These are phyloP conservation scores for Tanytarsus gracilentus DNA, from an alignment of 2,888 invertebrate species.

Conservation along the genomic window DNA sequence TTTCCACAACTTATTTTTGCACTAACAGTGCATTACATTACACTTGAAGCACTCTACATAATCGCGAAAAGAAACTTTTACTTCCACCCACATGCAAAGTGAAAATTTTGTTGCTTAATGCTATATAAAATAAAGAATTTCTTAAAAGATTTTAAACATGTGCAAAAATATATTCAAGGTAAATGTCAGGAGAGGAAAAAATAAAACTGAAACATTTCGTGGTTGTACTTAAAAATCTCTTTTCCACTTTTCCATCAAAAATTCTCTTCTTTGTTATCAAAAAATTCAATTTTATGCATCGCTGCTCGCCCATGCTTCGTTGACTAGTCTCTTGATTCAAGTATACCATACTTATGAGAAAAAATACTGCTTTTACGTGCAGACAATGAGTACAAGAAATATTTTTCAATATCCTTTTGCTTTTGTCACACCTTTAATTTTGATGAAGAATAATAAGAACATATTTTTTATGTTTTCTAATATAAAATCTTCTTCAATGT, in stretches of 20 bases:
- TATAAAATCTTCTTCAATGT: too few species aligned
- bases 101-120: too few species aligned
- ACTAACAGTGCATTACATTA: too few species aligned
- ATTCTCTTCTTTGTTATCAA: not conserved
- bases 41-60: too few species aligned
- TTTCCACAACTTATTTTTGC: too few species aligned
- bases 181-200: not conserved
- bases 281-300: constrained; percentile 26
- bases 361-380: not conserved
- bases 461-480: too few species aligned
- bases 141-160: not conserved
- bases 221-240: not conserved
- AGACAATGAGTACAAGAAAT: not conserved
- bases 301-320: constrained; percentile 16
- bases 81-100: too few species aligned
- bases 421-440: too few species aligned
- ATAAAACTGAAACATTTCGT: not conserved
- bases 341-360: not conserved
- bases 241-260: not conserved
- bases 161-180: not conserved
- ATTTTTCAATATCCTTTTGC: too few species aligned
- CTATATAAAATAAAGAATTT: too few species aligned
- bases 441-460: too few species aligned
- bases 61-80: too few species aligned
- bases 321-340: not conserved